Evolutionary conservation across 2,888 invertebrate genomes (phyloP), one percentile per base, ranked within the genome.

Genomic region (Elegia similella): DNA sequence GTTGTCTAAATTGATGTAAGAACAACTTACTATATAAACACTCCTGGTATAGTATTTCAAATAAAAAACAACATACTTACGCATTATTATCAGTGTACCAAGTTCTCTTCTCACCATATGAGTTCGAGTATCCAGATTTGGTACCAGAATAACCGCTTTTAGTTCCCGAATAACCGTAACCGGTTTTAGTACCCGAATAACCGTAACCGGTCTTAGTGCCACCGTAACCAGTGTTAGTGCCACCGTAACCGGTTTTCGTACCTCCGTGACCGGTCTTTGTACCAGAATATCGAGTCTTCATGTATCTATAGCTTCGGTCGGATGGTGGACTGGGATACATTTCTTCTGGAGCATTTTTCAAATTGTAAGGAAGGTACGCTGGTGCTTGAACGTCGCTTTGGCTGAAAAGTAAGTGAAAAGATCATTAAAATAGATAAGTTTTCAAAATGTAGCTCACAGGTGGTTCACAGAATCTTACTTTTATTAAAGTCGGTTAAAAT

Each of bases 361-460:
- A 59, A 61, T 87, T 82, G 0, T 84, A 38, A 0, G 89, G 89
- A 10, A 78, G 66, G 65, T 91, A 89, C 0, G 75, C 66, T 0
- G 89, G 88, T 0, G 89, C 88, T 64, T 82, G 73, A 0, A 88
- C 88, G 59, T 90, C 90, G 1, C 87, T 80, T 84, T 88, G 87
- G 2, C 90, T 90, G 71, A 1, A 71, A 74, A 59, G 59, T 17
- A 23, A 56, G 32, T 23, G 42, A 52, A 52, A 56, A 42, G 29
- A 56, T 8, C 12, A 10, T 23, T 48, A 15, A 1, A 8, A 15
- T 8, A 44, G 1, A 29, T 2, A 29, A 10, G 7, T 7, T 29
- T 1, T 30, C 30, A 34, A 34, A 34, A 34, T 34, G 7, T 46
- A 10, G n/a, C n/a, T n/a, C n/a, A n/a, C n/a, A n/a, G n/a, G n/a